phyloP scores from a whole-genome alignment of 2,113 vertebrate species.

The Cynoglossus semilaevis region DNA sequence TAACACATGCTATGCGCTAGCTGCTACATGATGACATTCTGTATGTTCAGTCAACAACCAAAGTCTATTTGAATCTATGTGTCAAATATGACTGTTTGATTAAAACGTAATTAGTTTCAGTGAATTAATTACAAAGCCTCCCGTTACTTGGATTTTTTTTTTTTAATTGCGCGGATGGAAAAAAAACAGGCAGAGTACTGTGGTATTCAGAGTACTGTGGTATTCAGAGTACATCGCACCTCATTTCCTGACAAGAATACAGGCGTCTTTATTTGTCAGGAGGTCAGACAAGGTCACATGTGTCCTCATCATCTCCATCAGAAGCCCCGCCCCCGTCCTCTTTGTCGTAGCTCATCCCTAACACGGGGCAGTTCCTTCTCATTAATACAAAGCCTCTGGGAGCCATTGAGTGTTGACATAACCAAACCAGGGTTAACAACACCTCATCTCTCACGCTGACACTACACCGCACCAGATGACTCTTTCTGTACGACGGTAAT shows the following conservation, averaged over 20 bases:
- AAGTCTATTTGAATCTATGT: too few relatives aligned
- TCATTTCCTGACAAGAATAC: background rate
- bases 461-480: conserved; percentile 36
- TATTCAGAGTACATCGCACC: background rate
- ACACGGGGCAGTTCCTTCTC: conserved; percentile 53
- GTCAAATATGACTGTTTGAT: too few relatives aligned
- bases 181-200: too few relatives aligned
- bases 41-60: too few relatives aligned
- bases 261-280: background rate
- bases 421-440: conserved; percentile 66
- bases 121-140: conserved; percentile 67
- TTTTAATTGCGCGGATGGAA: conserved; percentile 42
- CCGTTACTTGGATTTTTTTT: conserved; percentile 37
- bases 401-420: conserved; percentile 59
- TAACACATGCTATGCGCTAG: too few relatives aligned
- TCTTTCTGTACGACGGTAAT: conserved; percentile 25
- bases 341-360: too few relatives aligned
- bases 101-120: conserved; percentile 52
- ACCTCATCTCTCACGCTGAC: conserved; percentile 53
- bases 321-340: conserved; percentile 32
- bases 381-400: conserved; percentile 67
- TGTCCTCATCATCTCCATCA: conserved; percentile 35
- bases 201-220: too few relatives aligned
- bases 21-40: too few relatives aligned
- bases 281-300: conserved; percentile 36